Evolutionary conservation across 2,888 invertebrate genomes (phyloP), one percentile per base, ranked within the genome.

Genomic region (Lycophotia porphyrea): DNA sequence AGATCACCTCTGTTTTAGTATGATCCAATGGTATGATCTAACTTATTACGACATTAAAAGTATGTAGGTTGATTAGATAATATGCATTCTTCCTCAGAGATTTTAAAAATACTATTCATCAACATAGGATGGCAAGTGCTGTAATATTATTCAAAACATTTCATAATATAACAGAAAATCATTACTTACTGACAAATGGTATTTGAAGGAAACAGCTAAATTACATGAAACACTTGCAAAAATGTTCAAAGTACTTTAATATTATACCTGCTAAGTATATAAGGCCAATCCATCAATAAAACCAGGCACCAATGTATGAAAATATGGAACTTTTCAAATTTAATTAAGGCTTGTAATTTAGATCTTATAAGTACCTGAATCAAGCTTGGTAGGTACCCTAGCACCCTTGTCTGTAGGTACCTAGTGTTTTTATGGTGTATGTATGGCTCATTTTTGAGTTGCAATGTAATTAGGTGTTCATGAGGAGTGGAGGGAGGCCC

Each of bases 11-110:
- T 61, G 79, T 60, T 69, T 60, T 64, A 49, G 27, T 78, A 67
- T 76, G 74, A 80, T 83, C 65, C 79, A 83, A 79, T n/a, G n/a
- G 27, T 78, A 67, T 76, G 74, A 80, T 83, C 65, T 83, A 83
- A 79, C 68, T 49, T 44, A 71, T 79, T 83, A 39, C 83, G 69
- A 72, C 47, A 82, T 72, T 66, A 47, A 65, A 74, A 72, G 27
- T 67, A 72, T 71, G 71, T 76, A 73, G 55, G 65, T 76, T 72
- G 74, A 52, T 81, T 81, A 71, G 73, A 74, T 83, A 76, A 81
- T 74, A 24, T 60, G 27, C 76, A 75, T 76, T 65, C 71, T 65
- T 76, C 52, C 42, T 77, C 76, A 76, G 36, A 79, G 64, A 84
- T 47, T 52, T 13, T 49, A 47, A 34, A n/a, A 66, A 13, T 69